These are phyloP conservation scores for Leptobrachium ailaonicum DNA, from an alignment of 2,113 vertebrate genomes.

Conservation along the genomic window DNA sequence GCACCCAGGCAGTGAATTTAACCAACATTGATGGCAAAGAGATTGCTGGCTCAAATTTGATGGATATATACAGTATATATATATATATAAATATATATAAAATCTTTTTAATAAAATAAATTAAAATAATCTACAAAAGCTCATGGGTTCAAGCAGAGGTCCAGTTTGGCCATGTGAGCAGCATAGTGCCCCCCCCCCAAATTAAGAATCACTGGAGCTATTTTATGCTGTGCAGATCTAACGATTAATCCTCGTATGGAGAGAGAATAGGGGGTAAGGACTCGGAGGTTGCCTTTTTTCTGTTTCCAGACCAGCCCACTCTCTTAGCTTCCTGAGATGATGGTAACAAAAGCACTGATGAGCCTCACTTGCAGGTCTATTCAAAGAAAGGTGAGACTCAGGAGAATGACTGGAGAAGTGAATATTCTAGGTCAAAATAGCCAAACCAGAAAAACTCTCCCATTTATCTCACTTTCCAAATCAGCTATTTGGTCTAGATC, in stretches of 20 bases:
- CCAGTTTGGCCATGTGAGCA: slow-evolving; percentile 8
- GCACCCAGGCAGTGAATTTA: too few relatives aligned
- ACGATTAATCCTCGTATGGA: slow-evolving; percentile 1
- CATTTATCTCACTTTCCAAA: too few relatives aligned
- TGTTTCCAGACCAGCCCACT: slow-evolving; percentile 14
- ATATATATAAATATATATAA: too few relatives aligned
- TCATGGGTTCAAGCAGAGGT: slow-evolving; percentile 34
- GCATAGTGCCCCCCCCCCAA: slow-evolving; percentile 29
- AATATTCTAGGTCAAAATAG: too few relatives aligned
- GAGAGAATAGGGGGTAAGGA: not conserved
- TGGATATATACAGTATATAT: too few relatives aligned
- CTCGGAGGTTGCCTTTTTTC: not conserved
- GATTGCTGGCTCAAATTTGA: too few relatives aligned
- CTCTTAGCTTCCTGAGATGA: slow-evolving; percentile 24
- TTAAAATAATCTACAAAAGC: not conserved
- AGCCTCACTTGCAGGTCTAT: not conserved
- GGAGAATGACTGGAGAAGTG: too few relatives aligned
- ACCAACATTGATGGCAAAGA: too few relatives aligned
- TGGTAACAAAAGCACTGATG: slow-evolving; percentile 31
- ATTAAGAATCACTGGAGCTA: slow-evolving; percentile 34
- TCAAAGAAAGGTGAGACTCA: too few relatives aligned
- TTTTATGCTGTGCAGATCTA: slow-evolving; percentile 21
- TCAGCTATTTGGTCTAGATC: too few relatives aligned
- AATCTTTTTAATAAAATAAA: too few relatives aligned
- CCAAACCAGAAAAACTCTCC: too few relatives aligned